A percentile compares a stretch with the other conserved stretches of the same genome.
Conservation (phyloP, 2,888 invertebrate genomes). For the Synergus japonicus region DNA sequence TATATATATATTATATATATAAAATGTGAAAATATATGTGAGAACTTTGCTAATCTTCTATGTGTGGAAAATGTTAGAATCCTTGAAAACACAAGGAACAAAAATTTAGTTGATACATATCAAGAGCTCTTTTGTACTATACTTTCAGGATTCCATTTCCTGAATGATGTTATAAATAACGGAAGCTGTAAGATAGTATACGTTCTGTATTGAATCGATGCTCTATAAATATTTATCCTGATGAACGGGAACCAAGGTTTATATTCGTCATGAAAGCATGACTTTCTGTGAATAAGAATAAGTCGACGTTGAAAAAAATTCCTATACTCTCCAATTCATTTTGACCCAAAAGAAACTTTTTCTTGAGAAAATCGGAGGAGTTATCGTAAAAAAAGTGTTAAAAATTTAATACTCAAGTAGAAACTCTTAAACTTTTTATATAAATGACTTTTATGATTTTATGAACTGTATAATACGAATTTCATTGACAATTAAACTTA, state of each 20-base stretch:
- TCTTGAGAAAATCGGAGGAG: background rate
- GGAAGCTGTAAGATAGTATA: background rate
- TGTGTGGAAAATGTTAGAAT: background rate
- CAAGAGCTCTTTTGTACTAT: background rate
- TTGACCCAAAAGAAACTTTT: background rate
- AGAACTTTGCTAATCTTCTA: background rate
- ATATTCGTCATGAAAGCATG: slow-evolving; percentile 27
- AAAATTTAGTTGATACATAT: background rate
- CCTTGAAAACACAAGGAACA: background rate
- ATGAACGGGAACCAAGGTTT: background rate
- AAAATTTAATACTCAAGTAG: background rate
- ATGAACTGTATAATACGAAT: too few species aligned
- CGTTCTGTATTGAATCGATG: background rate
- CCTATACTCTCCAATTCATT: slow-evolving; percentile 2
- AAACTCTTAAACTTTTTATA: background rate
- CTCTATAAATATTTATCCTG: slow-evolving; percentile 26
- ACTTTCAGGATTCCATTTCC: background rate
- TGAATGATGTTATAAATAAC: background rate
- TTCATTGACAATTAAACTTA: too few species aligned
- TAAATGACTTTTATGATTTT: too few species aligned
- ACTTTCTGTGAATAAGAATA: background rate
- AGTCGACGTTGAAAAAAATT: background rate
- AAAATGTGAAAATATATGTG: background rate
- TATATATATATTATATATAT: too few species aligned
- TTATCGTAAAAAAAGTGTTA: too few species aligned